Evolutionary conservation across 2,113 vertebrate genomes (phyloP).

Genomic region (Tragelaphus strepsiceros): DNA sequence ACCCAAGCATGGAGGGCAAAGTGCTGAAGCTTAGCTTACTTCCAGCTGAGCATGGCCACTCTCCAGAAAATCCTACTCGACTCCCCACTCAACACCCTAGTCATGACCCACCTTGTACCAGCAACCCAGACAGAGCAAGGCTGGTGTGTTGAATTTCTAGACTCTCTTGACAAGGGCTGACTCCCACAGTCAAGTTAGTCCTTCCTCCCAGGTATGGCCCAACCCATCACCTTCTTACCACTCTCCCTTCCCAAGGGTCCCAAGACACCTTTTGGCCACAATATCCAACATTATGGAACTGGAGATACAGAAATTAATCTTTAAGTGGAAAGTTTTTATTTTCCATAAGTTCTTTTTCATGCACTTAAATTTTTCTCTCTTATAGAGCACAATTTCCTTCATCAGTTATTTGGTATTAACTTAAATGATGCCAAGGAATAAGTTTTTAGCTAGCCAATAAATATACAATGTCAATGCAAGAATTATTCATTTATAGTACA

Average conservation of each 20-base stretch:
- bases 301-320: background rate
- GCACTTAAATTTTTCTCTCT: background rate
- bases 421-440: background rate
- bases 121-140: background rate
- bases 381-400: background rate
- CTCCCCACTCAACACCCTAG: background rate
- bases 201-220: background rate
- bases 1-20: background rate
- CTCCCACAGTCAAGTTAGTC: background rate
- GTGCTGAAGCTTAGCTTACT: background rate
- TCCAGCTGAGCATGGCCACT: background rate
- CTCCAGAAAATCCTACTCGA: background rate
- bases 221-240: background rate
- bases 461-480: background rate
- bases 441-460: background rate
- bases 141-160: background rate
- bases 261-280: background rate
- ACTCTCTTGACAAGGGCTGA: background rate
- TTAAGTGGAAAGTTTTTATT: background rate
- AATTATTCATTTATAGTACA: background rate
- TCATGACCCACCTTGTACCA: background rate
- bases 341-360: background rate
- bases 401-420: background rate
- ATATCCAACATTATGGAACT: background rate
- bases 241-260: background rate